These are phyloP conservation scores for Choloepus hoffmanni DNA, from an alignment of 2,113 vertebrate genomes.

Conservation along the genomic window DNA sequence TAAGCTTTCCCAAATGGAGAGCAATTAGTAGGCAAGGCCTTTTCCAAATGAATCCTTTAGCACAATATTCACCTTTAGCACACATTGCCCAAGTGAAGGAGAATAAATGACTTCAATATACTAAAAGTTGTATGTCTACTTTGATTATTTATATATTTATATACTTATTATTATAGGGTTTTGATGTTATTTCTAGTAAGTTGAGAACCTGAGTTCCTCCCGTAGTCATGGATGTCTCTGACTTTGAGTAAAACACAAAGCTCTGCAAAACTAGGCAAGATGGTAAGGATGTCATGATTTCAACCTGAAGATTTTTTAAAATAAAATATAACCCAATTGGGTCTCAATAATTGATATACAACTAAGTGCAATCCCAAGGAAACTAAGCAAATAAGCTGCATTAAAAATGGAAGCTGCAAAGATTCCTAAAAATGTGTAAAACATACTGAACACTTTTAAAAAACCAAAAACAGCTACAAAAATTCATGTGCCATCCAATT, in stretches of 20 bases:
- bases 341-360: not conserved
- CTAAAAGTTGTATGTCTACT: not conserved
- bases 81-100: not conserved
- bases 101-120: not conserved
- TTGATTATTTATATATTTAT: not conserved
- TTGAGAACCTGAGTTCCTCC: not conserved
- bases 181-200: not conserved
- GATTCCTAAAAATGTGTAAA: not conserved
- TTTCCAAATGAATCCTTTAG: not conserved
- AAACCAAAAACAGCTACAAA: not conserved
- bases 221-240: not conserved
- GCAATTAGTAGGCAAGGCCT: not conserved
- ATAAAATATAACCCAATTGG: not conserved
- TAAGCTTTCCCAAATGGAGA: not conserved
- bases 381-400: not conserved
- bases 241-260: not conserved
- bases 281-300: not conserved
- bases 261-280: not conserved
- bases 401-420: not conserved
- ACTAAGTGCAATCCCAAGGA: not conserved
- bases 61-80: not conserved
- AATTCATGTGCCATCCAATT: not conserved
- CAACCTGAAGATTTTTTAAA: conserved; percentile 5
- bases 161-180: not conserved
- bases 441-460: not conserved